Evolutionary conservation across 2,797 vertebrate genomes (phyloP), one percentile per base, ranked within the genome.

Genomic region (Hippocampus kuda): DNA sequence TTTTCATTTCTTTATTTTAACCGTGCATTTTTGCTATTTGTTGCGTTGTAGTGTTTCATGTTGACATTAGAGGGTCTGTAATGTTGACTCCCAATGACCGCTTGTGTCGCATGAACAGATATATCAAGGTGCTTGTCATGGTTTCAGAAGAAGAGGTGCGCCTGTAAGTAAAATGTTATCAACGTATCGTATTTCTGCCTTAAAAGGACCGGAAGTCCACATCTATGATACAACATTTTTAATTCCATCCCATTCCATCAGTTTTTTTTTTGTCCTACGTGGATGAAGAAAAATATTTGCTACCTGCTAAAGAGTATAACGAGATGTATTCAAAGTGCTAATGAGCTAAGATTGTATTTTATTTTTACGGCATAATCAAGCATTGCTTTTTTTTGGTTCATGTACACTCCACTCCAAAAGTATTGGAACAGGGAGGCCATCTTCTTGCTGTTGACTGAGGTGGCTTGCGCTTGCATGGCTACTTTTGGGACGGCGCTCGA

Each of bases 41-140:
- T 46, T 4, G 13, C 71, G 5, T 77, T 84, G 77, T 80, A 69
- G 81, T 80, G 72, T 51, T 77, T 68, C 75, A 79, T 78, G 80
- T 76, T 77, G 22, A 67, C 78, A 77, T 75, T 80, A 79, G 81
- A 84, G 76, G 66, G n/a, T 72, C 77, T 80, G 78, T 84, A 77
- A 80, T 78, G 73, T 86, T 66, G 57, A 70, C 77, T 83, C 71
- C 71, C 77, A 84, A 79, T 82, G 72, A 86, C 83, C 80, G 70
- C 84, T 83, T 85, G 83, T 88, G 86, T 87, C 71, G 85, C 86
- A 85, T 78, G 74, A 88, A 85, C 85, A 88, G 86, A 88, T 89
- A 73, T 82, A 82, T 88, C 61, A 82, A 70, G 85, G 81, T 83
- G 87, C 80, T 85, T 87, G 77, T 87, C 88, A 82, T 84, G 85